Evolutionary conservation across 2,113 vertebrate genomes (phyloP), one percentile per base, ranked within the genome.

Genomic region (Tachysurus fulvidraco): DNA sequence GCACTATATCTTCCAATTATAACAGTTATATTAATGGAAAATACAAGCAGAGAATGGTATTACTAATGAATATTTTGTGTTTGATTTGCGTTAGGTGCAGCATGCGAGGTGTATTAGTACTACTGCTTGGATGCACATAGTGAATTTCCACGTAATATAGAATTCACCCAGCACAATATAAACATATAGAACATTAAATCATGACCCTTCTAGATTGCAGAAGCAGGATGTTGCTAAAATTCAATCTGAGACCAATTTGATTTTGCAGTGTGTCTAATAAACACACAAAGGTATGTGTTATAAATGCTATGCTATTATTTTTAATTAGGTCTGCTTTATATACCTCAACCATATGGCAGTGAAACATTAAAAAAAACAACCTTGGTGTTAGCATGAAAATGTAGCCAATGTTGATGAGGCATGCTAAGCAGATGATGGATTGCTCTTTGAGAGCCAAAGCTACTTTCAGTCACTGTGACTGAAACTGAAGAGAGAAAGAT

Each of bases 401-500:
- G 86, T 88, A 78, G 74, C 60, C 65, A 65, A 55, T 93, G 91
- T 93, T 91, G 92, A 81, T 90, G 87, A 76, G 78, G 71, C 89
- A 82, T 88, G 90, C 87, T 89, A 89, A 87, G 88, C 74, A 88
- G 88, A 94, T 95, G 93, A 95, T 94, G 91, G 91, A 95, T 95
- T 94, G 87, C 94, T 92, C 86, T 90, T 90, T 89, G 89, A 92
- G 89, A 91, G 93, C 93, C 92, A 94, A 89, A 89, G 85, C 90
- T 90, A 86, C 84, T 92, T 91, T n/a, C n/a, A n/a, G n/a, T n/a
- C 30, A 82, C 92, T 92, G 92, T 93, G 92, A 91, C 80, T 83
- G 90, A 88, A 79, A 91, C 81, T 83, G 89, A 89, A 79, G 76
- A 86, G 62, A 85, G 74, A 81, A 73, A 83, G 86, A 67, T 87